Conservation (phyloP, 2,797 vertebrate species). For the Fratercula arctica region DNA sequence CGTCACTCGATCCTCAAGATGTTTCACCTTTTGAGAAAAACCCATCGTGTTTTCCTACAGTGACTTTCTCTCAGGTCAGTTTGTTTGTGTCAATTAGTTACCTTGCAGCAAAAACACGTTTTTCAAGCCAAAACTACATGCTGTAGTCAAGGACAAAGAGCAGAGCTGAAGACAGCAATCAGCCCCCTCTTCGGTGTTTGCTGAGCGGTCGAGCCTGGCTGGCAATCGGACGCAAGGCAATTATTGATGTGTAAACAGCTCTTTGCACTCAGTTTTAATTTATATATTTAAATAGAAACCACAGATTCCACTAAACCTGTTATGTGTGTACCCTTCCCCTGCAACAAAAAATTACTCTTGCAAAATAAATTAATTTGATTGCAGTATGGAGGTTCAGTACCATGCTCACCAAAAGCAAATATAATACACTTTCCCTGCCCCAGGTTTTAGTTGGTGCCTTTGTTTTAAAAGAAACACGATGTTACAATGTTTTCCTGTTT, state of each 20-base stretch:
- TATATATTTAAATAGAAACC: slow-evolving; percentile 39
- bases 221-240: background rate
- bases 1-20: background rate
- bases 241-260: slow-evolving; percentile 15
- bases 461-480: background rate
- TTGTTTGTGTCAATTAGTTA: background rate
- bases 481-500: background rate
- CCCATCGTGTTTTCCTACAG: background rate
- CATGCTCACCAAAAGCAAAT: background rate
- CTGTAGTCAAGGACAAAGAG: background rate
- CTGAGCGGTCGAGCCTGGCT: background rate
- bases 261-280: slow-evolving; percentile 6
- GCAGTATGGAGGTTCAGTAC: background rate
- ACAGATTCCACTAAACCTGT: background rate
- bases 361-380: background rate
- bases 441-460: background rate
- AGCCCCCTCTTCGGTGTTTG: background rate
- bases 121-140: background rate
- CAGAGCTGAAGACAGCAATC: background rate
- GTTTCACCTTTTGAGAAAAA: background rate
- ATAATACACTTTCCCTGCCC: background rate
- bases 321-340: background rate
- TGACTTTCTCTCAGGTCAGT: background rate
- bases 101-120: background rate
- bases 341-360: slow-evolving; percentile 8